Evolutionary conservation across 2,113 vertebrate genomes (phyloP), one percentile per base, ranked within the genome.

Genomic region (Malurus alboscapulatus): DNA sequence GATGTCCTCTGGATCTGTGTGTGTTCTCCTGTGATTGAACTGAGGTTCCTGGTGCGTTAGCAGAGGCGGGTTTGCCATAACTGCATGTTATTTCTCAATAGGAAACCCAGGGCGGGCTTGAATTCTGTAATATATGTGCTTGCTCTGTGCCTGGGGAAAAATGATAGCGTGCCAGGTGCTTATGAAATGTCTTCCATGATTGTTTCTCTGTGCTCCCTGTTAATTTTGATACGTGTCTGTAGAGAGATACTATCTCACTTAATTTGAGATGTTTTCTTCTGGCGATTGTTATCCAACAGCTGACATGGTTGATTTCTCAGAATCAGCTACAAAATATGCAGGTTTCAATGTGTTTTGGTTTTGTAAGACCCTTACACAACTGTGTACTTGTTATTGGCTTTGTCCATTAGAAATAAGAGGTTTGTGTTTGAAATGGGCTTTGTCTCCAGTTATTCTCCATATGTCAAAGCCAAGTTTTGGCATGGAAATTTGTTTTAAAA

Each of bases 231-330:
- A 77, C 17, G 25, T 27, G 68, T 75, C 85, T 87, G 67, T 48
- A 21, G 88, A 97, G 93, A 92, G 93, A 95, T 93, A 62, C n/a
- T 34, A n/a, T 93, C 58, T 90, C 88, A 14, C 67, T 97, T 82
- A 73, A 74, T 81, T 69, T 7, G 50, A 86, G 90, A 59, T 93
- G 77, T 92, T 95, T 96, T 93, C 90, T 84, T 85, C 40, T 92
- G 88, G 66, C 34, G 57, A 36, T 59, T 78, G 85, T 89, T 81
- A 90, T 84, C 79, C 24, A 14, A 47, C 87, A 93, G 74, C 76
- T 87, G 92, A 83, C 71, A 53, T 66, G 51, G 79, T 32, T 48
- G 66, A 77, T 92, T 84, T 94, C 78, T 94, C 69, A 83, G 80
- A 67, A 51, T 65, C 75, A 94, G 54, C 88, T 61, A 36, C 51